Conservation (phyloP, 2,888 invertebrate species). For the Amphipyra tragopoginis region DNA sequence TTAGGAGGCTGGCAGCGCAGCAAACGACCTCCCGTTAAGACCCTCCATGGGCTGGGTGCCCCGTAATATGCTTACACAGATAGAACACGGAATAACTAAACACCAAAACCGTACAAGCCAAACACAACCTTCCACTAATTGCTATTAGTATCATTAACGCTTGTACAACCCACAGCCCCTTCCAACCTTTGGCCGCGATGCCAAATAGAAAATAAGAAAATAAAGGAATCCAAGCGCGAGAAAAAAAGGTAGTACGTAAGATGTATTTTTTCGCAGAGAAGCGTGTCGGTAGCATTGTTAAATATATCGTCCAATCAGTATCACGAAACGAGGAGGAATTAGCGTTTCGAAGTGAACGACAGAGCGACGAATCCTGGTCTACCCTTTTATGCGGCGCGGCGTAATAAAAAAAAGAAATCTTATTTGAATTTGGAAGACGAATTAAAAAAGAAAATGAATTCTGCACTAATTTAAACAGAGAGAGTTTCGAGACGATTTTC, state of each 20-base stretch:
- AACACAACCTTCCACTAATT: constrained; percentile 84
- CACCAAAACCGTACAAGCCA: constrained; percentile 77
- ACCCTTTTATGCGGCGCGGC: constrained; percentile 85
- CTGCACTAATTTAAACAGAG: constrained; percentile 87
- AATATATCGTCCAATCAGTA: constrained; percentile 90
- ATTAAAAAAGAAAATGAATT: constrained; percentile 88
- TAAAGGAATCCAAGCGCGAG: constrained; percentile 80
- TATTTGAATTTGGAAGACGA: constrained; percentile 89
- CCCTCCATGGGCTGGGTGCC: constrained; percentile 84
- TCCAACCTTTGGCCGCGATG: constrained; percentile 73
- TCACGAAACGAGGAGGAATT: constrained; percentile 83
- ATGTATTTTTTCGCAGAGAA: constrained; percentile 85
- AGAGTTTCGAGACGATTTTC: constrained; percentile 83
- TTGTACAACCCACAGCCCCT: constrained; percentile 65
- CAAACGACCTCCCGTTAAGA: constrained; percentile 89
- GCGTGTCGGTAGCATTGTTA: constrained; percentile 87
- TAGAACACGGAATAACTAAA: constrained; percentile 79
- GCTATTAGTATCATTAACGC: constrained; percentile 84
- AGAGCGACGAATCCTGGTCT: constrained; percentile 78
- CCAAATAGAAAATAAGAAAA: constrained; percentile 81
- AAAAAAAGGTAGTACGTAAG: constrained; percentile 84
- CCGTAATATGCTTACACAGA: constrained; percentile 83
- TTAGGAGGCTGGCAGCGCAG: constrained; percentile 86
- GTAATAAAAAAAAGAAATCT: constrained; percentile 86
- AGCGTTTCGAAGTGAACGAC: constrained; percentile 83